Evolutionary conservation across 1,140 invertebrate species (phyloP).

Genomic region (Chelonus insularis): DNA sequence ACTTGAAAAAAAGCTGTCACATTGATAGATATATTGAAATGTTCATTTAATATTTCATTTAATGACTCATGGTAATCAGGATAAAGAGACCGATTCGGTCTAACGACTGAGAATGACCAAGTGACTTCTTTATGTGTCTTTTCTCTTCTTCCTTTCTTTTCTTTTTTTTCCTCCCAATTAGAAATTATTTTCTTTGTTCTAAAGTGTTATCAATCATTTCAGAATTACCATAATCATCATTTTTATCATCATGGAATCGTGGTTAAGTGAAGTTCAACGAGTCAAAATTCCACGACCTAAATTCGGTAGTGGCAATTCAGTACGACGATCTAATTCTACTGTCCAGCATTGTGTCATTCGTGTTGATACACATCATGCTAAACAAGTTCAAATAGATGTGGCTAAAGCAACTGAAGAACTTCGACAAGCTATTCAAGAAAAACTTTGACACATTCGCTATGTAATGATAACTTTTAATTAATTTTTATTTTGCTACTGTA

Average conservation of each 20-base stretch:
- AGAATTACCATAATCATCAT: no score
- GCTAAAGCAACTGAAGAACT: conserved; percentile 74
- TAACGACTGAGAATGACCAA: no score
- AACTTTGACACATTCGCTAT: conserved; percentile 63
- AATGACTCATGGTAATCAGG: no score
- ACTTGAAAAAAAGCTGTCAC: no score
- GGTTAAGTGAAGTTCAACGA: conserved; percentile 79
- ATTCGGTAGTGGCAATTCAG: conserved; percentile 68
- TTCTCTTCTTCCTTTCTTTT: no score
- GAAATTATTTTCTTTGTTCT: no score
- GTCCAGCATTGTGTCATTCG: conserved; percentile 45
- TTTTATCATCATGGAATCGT: conserved; percentile 76
- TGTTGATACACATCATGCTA: conserved; percentile 43
- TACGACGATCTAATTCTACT: conserved; percentile 52
- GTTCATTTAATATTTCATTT: no score
- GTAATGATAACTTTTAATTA: neutral
- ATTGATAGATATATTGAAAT: no score
- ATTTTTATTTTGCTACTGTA: conserved; percentile 22
- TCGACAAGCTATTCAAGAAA: conserved; percentile 71
- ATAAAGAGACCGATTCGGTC: no score
- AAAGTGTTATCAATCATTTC: no score
- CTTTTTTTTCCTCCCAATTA: no score
- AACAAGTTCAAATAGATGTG: conserved; percentile 60
- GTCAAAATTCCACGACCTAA: conserved; percentile 81
- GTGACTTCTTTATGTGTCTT: no score